These are phyloP conservation scores for Fratercula arctica DNA, from an alignment of 2,797 vertebrate species.

Conservation along the genomic window DNA sequence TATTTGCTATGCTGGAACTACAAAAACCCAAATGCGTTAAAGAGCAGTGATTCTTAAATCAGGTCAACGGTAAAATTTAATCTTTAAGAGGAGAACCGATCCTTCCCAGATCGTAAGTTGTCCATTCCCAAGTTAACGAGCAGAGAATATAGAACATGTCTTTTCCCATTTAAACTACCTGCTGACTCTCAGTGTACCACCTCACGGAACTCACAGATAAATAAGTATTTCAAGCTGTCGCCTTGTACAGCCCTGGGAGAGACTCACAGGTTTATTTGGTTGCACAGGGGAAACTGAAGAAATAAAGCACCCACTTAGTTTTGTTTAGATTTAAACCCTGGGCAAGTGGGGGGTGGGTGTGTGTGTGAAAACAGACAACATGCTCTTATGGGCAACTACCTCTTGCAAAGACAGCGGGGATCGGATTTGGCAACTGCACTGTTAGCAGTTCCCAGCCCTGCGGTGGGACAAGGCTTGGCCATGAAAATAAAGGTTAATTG, in stretches of 20 bases:
- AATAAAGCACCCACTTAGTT: not conserved
- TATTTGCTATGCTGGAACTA: not conserved
- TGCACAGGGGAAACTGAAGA: not conserved
- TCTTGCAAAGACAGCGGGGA: not conserved
- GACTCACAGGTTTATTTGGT: not conserved
- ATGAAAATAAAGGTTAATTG: not conserved
- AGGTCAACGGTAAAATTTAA: not conserved
- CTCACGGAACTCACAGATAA: not conserved
- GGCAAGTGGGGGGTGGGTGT: not conserved
- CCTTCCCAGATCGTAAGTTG: not conserved
- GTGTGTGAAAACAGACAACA: not conserved
- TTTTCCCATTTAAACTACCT: not conserved
- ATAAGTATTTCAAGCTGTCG: not conserved
- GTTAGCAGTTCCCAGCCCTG: not conserved
- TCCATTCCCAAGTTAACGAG: not conserved
- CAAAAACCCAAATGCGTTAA: not conserved
- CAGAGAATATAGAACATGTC: not conserved
- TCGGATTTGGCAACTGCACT: not conserved
- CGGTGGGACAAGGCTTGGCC: not conserved
- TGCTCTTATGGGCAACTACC: not conserved
- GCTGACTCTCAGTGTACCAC: not conserved
- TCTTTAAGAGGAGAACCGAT: not conserved
- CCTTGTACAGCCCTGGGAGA: not conserved
- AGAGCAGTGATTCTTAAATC: not conserved
- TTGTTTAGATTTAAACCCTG: not conserved